Conservation (phyloP, 2,888 invertebrate genomes). For the Sphaerophoria taeniata region DNA sequence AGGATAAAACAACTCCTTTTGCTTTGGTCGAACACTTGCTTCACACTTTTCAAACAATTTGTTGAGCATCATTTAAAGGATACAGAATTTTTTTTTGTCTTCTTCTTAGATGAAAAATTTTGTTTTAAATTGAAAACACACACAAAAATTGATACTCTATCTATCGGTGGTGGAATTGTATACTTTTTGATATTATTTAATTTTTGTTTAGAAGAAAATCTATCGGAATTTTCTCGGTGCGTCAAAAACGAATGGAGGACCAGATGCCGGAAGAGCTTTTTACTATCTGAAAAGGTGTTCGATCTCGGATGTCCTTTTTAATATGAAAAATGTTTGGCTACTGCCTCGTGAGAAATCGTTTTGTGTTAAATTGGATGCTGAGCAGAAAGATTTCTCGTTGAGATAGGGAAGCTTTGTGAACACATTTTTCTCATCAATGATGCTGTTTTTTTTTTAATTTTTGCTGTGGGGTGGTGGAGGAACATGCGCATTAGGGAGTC, state of each 20-base stretch:
- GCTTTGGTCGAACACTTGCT: conserved; percentile 44
- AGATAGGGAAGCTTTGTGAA: conserved; percentile 17
- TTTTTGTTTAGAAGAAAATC: not conserved
- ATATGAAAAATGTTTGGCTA: conserved; percentile 38
- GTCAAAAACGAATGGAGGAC: conserved; percentile 12
- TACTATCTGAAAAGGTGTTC: conserved; percentile 63
- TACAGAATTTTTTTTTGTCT: conserved; percentile 51
- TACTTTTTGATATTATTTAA: not conserved
- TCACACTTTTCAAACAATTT: conserved; percentile 68
- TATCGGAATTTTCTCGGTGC: conserved; percentile 49
- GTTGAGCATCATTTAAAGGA: conserved; percentile 65
- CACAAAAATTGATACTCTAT: conserved; percentile 52
- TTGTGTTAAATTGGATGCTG: conserved; percentile 46
- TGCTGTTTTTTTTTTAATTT: conserved; percentile 29
- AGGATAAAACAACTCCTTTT: conserved; percentile 40
- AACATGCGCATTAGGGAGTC: conserved; percentile 39
- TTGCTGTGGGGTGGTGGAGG: not conserved
- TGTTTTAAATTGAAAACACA: conserved; percentile 4
- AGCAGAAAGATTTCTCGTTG: conserved; percentile 6
- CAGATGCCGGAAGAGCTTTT: conserved; percentile 67
- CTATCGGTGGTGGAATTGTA: conserved; percentile 35
- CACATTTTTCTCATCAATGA: conserved; percentile 24
- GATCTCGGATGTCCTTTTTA: conserved; percentile 57
- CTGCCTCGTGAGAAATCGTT: conserved; percentile 7
- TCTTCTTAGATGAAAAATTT: not conserved